Conservation (phyloP, 2,888 invertebrate genomes). For the Hedya salicella region DNA sequence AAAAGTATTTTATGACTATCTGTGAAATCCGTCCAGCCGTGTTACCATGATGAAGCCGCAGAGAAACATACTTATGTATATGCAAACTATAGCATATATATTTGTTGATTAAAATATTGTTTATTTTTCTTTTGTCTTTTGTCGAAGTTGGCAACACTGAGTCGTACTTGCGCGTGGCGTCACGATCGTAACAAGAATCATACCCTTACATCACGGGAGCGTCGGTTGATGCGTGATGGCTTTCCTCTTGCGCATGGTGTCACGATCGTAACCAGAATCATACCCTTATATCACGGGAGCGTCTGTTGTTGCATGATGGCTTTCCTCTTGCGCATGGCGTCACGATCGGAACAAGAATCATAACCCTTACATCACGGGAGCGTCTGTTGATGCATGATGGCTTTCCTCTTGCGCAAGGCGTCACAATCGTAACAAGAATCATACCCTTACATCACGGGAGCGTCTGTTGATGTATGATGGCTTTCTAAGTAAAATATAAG, state of each 20-base stretch:
- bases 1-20: too few species aligned
- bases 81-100: too few species aligned
- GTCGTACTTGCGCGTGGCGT: background rate
- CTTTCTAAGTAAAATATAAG: too few species aligned
- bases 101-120: background rate
- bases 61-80: too few species aligned
- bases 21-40: too few species aligned
- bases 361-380: constrained; percentile 1
- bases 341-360: constrained; percentile 5
- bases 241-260: constrained; percentile 7
- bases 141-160: constrained; percentile 3
- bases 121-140: background rate
- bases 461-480: background rate
- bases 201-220: constrained; percentile 1
- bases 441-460: background rate
- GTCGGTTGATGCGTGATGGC: background rate
- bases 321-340: constrained; percentile 7
- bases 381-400: background rate
- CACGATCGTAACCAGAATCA: constrained; percentile 5
- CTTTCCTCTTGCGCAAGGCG: constrained; percentile 4
- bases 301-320: background rate
- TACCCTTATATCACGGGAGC: constrained; percentile 2
- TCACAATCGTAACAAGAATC: constrained; percentile 7
- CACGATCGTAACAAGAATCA: constrained; percentile 6
- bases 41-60: too few species aligned